Percentiles rank a stretch among this genome's conserved stretches.
Conservation (phyloP, 2,888 invertebrate genomes). For the Macroteleia sp. region DNA sequence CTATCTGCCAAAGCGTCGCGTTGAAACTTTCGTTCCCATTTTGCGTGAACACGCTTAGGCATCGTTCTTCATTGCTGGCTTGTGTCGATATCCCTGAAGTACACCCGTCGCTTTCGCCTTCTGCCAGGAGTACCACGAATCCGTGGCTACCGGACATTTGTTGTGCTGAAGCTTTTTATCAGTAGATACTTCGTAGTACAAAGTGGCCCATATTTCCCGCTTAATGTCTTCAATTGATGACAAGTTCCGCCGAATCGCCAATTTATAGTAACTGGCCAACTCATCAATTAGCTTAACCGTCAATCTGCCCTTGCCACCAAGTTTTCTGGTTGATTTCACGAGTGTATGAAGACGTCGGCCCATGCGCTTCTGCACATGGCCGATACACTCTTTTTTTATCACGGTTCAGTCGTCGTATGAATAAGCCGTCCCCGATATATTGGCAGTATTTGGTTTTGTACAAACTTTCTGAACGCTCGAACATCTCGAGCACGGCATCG, state of each 20-base stretch:
- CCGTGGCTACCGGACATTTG: conserved; percentile 24
- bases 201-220: conserved; percentile 1
- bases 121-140: conserved; percentile 67
- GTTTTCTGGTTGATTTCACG: background rate
- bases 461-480: background rate
- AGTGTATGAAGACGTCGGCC: background rate
- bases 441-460: background rate
- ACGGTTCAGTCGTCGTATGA: conserved; percentile 22
- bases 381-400: conserved; percentile 27
- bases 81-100: conserved; percentile 31
- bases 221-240: conserved; percentile 53
- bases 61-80: conserved; percentile 16
- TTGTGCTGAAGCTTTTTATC: too few relatives aligned
- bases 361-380: conserved; percentile 5
- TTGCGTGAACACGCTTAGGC: background rate
- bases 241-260: conserved; percentile 54
- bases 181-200: too few relatives aligned
- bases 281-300: conserved; percentile 50
- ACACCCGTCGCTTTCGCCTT: conserved; percentile 39
- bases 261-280: conserved; percentile 49
- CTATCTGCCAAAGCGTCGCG: conserved; percentile 32
- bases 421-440: conserved; percentile 3
- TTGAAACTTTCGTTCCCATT: conserved; percentile 10
- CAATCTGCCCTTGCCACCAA: conserved; percentile 32
- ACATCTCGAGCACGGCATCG: background rate